A percentile compares a stretch with the other conserved stretches of the same genome.
Conservation (phyloP, 2,113 vertebrate species). For the Erinaceus europaeus region DNA sequence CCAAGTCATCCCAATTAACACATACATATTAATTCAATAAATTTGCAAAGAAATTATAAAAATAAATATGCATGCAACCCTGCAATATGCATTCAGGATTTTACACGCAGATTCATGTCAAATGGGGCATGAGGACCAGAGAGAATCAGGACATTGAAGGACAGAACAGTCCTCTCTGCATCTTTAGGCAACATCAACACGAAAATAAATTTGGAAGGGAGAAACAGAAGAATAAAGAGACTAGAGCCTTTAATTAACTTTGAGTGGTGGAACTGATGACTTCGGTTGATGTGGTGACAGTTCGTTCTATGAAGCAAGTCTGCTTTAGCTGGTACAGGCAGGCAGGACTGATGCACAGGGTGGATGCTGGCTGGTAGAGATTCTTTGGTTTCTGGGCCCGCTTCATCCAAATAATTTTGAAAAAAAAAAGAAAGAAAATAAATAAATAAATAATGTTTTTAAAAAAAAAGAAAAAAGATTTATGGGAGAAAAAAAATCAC, state of each 20-base stretch:
- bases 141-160: not conserved
- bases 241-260: not conserved
- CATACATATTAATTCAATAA: not conserved
- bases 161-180: not conserved
- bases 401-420: constrained; percentile 40
- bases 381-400: constrained; percentile 71
- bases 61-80: not conserved
- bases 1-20: not conserved
- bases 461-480: no score
- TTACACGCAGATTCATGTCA: not conserved
- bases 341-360: not conserved
- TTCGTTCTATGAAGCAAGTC: not conserved
- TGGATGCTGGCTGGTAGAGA: not conserved
- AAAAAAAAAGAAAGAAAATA: no score
- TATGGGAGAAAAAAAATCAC: no score
- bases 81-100: not conserved
- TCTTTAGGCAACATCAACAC: not conserved
- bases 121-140: not conserved
- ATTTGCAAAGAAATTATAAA: no score
- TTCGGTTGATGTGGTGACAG: no score
- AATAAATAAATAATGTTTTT: no score
- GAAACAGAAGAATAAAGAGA: not conserved
- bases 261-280: not conserved
- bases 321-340: not conserved
- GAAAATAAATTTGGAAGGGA: not conserved